Percentiles rank a stretch among this genome's conserved stretches.
These are phyloP conservation scores for Latrodectus geometricus DNA, from an alignment of 1,140 invertebrate genomes.

Conservation along the genomic window DNA sequence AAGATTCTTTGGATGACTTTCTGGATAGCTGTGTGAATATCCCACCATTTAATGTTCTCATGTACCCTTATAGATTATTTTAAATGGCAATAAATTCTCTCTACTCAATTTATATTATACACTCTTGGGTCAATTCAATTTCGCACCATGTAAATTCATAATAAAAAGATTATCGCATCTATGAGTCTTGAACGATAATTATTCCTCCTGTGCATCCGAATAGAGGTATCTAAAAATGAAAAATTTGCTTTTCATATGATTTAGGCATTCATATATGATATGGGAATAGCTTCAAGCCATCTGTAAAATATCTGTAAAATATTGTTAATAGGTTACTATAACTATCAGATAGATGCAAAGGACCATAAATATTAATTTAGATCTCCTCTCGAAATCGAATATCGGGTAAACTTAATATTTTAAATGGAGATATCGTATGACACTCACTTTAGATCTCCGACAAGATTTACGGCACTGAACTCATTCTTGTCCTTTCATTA, in stretches of 20 bases:
- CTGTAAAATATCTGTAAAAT: neutral
- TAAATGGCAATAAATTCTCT: no score
- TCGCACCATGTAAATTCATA: no score
- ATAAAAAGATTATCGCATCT: neutral
- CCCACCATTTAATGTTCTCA: no score
- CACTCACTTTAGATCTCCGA: neutral
- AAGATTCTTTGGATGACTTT: neutral
- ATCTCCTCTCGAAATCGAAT: neutral
- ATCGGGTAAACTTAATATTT: neutral
- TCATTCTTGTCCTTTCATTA: neutral
- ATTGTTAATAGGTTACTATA: neutral
- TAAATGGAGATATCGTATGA: neutral
- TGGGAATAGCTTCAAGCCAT: neutral
- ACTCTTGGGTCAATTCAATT: no score
- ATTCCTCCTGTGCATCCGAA: neutral
- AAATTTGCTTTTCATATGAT: neutral
- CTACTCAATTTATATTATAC: neutral
- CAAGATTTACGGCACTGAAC: neutral
- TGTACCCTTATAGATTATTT: no score
- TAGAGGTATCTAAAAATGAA: neutral
- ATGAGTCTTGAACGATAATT: neutral
- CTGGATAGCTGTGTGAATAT: no score
- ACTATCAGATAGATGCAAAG: neutral
- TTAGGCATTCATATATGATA: neutral
- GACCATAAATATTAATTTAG: neutral